phyloP scores from a whole-genome alignment of 2,113 vertebrate species.

The Thamnophis sirtalis region DNA sequence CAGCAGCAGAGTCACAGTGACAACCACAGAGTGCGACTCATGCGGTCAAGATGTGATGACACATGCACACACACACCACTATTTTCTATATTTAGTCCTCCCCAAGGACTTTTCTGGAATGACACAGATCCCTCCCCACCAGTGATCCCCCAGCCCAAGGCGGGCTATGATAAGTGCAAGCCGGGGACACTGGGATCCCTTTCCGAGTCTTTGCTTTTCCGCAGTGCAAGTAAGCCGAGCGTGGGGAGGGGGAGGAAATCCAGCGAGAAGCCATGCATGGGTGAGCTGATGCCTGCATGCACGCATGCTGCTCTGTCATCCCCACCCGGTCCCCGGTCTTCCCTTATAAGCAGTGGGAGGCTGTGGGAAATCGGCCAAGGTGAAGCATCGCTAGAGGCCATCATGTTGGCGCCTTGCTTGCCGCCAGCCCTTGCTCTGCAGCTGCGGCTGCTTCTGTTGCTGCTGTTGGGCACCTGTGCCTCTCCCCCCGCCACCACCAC shows the following conservation, averaged over 20 bases:
- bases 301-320: background rate
- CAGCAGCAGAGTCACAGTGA: too few relatives aligned
- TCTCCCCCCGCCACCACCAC: background rate
- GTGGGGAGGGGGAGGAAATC: background rate
- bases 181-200: background rate
- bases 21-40: too few relatives aligned
- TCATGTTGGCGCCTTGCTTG: background rate
- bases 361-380: background rate
- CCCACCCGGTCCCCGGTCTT: background rate
- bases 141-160: background rate
- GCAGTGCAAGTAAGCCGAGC: background rate
- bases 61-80: too few relatives aligned
- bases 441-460: accelerated
- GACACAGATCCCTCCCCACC: background rate
- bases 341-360: background rate
- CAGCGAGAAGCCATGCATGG: background rate
- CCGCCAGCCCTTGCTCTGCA: accelerated
- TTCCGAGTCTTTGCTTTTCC: background rate
- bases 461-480: slow-evolving; percentile 17
- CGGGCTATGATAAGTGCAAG: background rate
- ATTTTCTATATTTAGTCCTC: too few relatives aligned
- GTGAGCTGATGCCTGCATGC: background rate
- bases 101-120: background rate
- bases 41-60: too few relatives aligned
- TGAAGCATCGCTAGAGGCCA: accelerated